Percentiles rank a stretch among this genome's conserved stretches.
These are phyloP conservation scores for Planococcus citri DNA, from an alignment of 1,140 invertebrate species.

Conservation along the genomic window DNA sequence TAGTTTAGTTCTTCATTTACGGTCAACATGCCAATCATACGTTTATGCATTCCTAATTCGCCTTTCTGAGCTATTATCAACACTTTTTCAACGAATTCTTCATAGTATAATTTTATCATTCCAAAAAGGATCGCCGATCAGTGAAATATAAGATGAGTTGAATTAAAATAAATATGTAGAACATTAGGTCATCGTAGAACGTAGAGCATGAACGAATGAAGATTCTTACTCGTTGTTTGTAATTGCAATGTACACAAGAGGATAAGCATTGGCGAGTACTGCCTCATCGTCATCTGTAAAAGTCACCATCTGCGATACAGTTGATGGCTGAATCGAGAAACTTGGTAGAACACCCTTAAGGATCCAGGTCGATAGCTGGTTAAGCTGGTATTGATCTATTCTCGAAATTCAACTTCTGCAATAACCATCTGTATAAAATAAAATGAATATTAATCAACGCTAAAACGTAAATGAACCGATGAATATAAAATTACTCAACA, in stretches of 20 bases:
- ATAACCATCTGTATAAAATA: neutral
- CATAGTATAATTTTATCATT: conserved; percentile 67
- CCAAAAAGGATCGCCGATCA: conserved; percentile 92
- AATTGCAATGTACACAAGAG: conserved; percentile 64
- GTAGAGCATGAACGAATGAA: too few relatives aligned
- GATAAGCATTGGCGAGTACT: conserved; percentile 85
- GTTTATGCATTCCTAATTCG: conserved; percentile 50
- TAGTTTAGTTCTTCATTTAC: conserved; percentile 70
- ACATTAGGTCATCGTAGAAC: neutral
- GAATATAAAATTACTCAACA: conserved; percentile 40
- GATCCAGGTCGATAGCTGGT: conserved; percentile 92
- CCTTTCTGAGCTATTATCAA: conserved; percentile 33
- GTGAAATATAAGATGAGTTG: conserved; percentile 30
- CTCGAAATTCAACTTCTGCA: conserved; percentile 11
- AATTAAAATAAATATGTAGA: neutral
- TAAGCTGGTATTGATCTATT: neutral
- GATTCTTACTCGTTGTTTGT: conserved; percentile 56
- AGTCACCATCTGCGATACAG: conserved; percentile 58
- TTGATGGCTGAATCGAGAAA: conserved; percentile 90
- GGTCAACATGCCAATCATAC: conserved; percentile 59
- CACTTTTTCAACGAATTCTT: conserved; percentile 54
- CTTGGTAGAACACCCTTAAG: conserved; percentile 86
- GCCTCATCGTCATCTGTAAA: conserved; percentile 97
- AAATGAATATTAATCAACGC: too few relatives aligned
- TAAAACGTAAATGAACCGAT: too few relatives aligned